These are phyloP conservation scores for Saguinus oedipus DNA, from an alignment of 2,797 vertebrate species.

Conservation along the genomic window DNA sequence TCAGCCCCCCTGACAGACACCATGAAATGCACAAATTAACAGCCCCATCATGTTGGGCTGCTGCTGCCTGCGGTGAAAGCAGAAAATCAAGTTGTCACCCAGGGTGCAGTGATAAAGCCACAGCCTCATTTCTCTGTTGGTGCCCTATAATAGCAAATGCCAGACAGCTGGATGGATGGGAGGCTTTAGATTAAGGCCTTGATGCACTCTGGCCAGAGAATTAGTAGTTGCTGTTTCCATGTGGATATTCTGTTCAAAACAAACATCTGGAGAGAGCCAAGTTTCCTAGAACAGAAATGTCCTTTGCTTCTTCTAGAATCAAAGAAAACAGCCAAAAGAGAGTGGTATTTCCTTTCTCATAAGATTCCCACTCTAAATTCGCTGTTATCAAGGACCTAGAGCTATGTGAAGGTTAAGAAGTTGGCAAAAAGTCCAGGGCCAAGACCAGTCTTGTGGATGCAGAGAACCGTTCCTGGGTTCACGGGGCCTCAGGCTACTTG, in stretches of 20 bases:
- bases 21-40: slow-evolving; percentile 94
- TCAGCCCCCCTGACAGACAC: slow-evolving; percentile 89
- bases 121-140: slow-evolving; percentile 89
- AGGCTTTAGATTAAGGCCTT: slow-evolving; percentile 87
- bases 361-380: neutral
- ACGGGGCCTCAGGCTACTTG: neutral
- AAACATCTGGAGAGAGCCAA: slow-evolving; percentile 84
- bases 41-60: slow-evolving; percentile 92
- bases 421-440: neutral
- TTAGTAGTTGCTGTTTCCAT: slow-evolving; percentile 83
- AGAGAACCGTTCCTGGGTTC: neutral
- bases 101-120: slow-evolving; percentile 88
- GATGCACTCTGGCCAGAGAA: slow-evolving; percentile 87
- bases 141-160: slow-evolving; percentile 93
- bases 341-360: neutral
- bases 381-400: neutral
- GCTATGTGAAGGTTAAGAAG: neutral
- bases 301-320: slow-evolving; percentile 46
- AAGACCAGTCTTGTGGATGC: neutral
- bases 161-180: slow-evolving; percentile 89
- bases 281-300: slow-evolving; percentile 56
- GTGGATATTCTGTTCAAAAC: slow-evolving; percentile 82
- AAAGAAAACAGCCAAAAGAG: neutral
- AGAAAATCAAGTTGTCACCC: slow-evolving; percentile 97
- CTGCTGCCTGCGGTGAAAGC: slow-evolving; percentile 90